Evolutionary conservation across 1,140 invertebrate genomes (phyloP), one percentile per base, ranked within the genome.

Genomic region (Galleria mellonella): DNA sequence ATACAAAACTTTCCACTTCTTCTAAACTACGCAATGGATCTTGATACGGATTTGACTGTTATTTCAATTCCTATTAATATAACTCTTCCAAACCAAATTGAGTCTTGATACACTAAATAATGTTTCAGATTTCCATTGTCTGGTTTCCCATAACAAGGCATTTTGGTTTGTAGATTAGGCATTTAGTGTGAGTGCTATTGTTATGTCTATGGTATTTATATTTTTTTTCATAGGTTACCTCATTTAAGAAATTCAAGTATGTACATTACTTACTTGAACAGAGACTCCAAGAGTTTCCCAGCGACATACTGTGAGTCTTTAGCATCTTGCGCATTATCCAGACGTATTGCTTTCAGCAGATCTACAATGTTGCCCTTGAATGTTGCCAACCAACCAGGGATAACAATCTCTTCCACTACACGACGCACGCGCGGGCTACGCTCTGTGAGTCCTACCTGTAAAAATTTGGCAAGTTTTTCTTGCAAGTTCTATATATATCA

Each of bases 261-360:
- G 17, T 23, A 23, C 17, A 23, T 32, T 15, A 50, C 67, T 71
- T 58, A 87, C 85, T 84, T 86, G 51, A 87, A 87, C 9, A 87
- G 53, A 0, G 77, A 78, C 47, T 87, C 79, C 39, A 87, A 40
- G 0, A 87, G 65, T 53, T 87, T 86, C 9, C 76, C 79, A 43
- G 83, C 83, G 7, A 86, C 79, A 43, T 79, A 74, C 39, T 86
- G 83, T 1, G 86, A 87, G 47, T 87, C 84, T 27, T 86, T 87
- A 1, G 83, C 83, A 36, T 85, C 83, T 13, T 83, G 67, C 0
- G 72, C 43, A 32, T 87, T 87, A 49, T 87, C 86, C 30, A 87
- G 32, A 8, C 86, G 51, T 45, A 87, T 82, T 4, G 86, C 72
- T 32, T 85, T 86, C 9, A 87, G 57, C 7, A 87, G 49, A 39